Conservation (phyloP, 2,888 invertebrate species). For the Osedax fenrisi region DNA sequence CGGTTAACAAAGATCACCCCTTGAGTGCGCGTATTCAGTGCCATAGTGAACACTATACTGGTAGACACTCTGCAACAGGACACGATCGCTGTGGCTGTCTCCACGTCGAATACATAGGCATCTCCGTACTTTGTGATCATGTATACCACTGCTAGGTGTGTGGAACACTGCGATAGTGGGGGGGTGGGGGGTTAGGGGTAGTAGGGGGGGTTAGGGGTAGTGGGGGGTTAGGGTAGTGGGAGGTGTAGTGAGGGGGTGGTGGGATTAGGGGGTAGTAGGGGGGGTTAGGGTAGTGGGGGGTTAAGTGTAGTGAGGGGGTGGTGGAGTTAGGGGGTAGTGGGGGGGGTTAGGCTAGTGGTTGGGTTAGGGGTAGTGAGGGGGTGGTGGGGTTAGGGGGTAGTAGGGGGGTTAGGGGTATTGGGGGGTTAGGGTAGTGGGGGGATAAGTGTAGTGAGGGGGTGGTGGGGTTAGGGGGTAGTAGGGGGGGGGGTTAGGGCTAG, state of each 20-base stretch:
- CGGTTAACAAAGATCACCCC: conserved; percentile 25
- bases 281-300: background rate
- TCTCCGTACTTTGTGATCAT: conserved; percentile 50
- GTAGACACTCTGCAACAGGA: conserved; percentile 24
- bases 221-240: background rate
- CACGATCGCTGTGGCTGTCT: conserved; percentile 36
- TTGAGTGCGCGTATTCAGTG: conserved; percentile 27
- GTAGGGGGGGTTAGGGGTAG: background rate
- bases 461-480: background rate
- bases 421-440: background rate
- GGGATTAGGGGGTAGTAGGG: background rate
- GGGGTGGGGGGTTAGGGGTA: background rate
- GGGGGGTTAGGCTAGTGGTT: background rate
- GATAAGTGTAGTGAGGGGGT: background rate
- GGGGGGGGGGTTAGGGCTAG: background rate
- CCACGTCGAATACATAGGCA: conserved; percentile 50
- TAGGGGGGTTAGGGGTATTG: background rate
- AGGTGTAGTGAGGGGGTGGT: background rate
- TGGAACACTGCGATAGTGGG: conserved; percentile 42
- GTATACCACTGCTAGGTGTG: conserved; percentile 46
- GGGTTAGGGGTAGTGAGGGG: background rate
- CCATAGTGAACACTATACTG: conserved; percentile 31
- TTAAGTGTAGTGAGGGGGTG: background rate
- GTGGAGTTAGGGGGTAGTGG: background rate
- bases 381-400: background rate